A percentile compares a stretch with the other conserved stretches of the same genome.
Conservation (phyloP, 2,797 vertebrate species). For the Parotocinclus haroldoi region DNA sequence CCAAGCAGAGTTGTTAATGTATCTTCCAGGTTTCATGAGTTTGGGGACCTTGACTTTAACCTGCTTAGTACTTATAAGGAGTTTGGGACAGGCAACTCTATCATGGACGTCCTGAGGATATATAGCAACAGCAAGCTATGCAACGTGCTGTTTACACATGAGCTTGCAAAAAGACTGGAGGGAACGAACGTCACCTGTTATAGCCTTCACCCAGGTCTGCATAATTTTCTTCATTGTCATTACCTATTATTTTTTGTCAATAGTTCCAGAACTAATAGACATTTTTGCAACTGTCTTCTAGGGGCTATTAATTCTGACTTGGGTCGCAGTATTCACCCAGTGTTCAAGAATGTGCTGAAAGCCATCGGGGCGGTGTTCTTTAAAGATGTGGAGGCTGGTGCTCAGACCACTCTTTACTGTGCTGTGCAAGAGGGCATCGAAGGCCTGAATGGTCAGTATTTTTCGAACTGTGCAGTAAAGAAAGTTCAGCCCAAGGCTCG, state of each 20-base stretch:
- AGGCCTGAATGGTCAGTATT: constrained; percentile 61
- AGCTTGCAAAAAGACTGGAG: constrained; percentile 59
- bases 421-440: constrained; percentile 64
- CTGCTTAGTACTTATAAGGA: constrained; percentile 58
- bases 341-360: background rate
- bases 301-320: constrained; percentile 57
- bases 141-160: constrained; percentile 32
- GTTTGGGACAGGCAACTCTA: constrained; percentile 45
- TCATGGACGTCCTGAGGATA: background rate
- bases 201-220: constrained; percentile 64
- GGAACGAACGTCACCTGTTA: constrained; percentile 60
- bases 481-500: constrained; percentile 54
- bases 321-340: constrained; percentile 16
- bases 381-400: constrained; percentile 57
- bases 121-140: constrained; percentile 65
- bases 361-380: constrained; percentile 53
- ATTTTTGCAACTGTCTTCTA: constrained; percentile 24
- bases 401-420: constrained; percentile 67
- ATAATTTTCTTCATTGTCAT: background rate
- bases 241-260: background rate
- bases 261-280: background rate
- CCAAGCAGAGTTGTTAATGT: constrained; percentile 55
- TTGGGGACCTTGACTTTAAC: constrained; percentile 60
- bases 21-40: constrained; percentile 49
- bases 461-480: constrained; percentile 62